These are phyloP conservation scores for Craseonycteris thonglongyai DNA, from an alignment of 2,113 vertebrate genomes.

Conservation along the genomic window DNA sequence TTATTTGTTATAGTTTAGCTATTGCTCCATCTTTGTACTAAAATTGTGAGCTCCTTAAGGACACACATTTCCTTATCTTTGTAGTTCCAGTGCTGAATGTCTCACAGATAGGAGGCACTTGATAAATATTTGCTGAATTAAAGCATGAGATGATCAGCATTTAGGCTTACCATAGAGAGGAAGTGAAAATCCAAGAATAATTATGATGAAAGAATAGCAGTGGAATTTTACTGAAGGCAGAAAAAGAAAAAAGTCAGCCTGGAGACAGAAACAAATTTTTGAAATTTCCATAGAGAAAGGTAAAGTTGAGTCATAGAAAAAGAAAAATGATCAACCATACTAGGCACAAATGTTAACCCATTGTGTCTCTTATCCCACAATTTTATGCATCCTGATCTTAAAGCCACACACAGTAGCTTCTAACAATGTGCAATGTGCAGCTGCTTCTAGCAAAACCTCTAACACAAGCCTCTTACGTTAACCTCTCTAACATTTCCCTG, in stretches of 20 bases:
- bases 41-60: conserved; percentile 17
- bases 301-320: not conserved
- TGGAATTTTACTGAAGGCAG: not conserved
- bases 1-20: not conserved
- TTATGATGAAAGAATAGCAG: not conserved
- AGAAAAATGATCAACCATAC: not conserved
- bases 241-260: not conserved
- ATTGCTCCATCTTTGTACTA: not conserved
- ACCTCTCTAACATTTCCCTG: not conserved
- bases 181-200: conserved; percentile 29
- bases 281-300: not conserved
- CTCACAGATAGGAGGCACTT: not conserved
- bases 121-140: conserved; percentile 28
- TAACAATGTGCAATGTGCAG: not conserved
- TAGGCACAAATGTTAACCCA: not conserved
- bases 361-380: not conserved
- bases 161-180: not conserved
- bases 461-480: not conserved
- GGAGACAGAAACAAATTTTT: not conserved
- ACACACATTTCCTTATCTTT: conserved; percentile 8
- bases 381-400: not conserved
- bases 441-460: not conserved
- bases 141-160: conserved; percentile 1
- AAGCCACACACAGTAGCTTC: not conserved
- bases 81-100: not conserved